Evolutionary conservation across 1,140 invertebrate genomes (phyloP).

Genomic region (Dolichoris vasculosae): DNA sequence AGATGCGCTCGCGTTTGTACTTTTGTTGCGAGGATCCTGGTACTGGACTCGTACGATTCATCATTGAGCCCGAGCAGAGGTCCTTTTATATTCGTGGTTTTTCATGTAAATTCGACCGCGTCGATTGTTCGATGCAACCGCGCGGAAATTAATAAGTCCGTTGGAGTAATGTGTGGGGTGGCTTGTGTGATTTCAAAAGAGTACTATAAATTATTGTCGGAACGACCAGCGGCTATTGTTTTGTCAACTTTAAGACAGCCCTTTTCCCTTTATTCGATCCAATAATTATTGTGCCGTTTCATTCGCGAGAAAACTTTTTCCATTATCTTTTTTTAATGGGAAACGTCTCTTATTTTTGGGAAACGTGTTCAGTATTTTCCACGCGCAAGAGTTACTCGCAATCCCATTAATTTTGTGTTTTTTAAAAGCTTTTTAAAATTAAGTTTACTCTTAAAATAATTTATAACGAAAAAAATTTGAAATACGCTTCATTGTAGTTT

Average conservation of each 20-base stretch:
- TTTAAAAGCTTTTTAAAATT: too few species aligned
- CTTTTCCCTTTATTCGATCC: too few species aligned
- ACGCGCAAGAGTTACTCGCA: too few species aligned
- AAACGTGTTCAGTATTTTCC: too few species aligned
- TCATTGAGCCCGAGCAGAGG: background rate
- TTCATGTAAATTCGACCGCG: conserved; percentile 42
- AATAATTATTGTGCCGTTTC: background rate
- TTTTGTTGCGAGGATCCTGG: background rate
- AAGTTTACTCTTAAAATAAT: too few species aligned
- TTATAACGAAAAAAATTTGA: too few species aligned
- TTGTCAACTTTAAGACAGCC: background rate
- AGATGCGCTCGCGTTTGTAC: conserved; percentile 8
- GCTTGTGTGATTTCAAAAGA: conserved; percentile 6
- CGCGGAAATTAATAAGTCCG: conserved; percentile 48
- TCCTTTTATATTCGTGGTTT: conserved; percentile 39
- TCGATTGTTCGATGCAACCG: conserved; percentile 33
- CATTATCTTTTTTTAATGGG: too few species aligned
- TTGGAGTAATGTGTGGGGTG: conserved; percentile 1
- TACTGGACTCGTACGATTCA: background rate
- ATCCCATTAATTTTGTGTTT: too few species aligned
- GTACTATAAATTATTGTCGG: conserved; percentile 38
- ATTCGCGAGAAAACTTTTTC: background rate
- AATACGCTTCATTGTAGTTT: too few species aligned
- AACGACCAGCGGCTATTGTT: conserved; percentile 13
- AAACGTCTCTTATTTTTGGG: too few species aligned